Evolutionary conservation across 30 jellyfish, hydroid and myxozoan species (phyloP).

Genomic region (Pelagia noctiluca): DNA sequence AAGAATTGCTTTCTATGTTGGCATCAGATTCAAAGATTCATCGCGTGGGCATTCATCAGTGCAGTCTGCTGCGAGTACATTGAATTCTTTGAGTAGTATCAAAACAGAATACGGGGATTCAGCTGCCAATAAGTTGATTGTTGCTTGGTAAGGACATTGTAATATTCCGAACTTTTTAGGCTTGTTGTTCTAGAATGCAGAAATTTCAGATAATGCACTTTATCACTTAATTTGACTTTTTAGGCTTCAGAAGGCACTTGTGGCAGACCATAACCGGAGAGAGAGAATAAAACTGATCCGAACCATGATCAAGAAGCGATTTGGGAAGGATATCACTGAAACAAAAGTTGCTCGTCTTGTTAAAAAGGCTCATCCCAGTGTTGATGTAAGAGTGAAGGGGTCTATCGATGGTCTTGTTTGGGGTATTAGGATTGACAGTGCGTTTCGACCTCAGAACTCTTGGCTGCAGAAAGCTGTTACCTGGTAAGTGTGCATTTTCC

Average conservation of each 20-base stretch:
- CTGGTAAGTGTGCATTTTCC: no score
- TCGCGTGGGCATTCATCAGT: constrained; percentile 40
- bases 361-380: constrained; percentile 65
- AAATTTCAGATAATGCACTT: no score
- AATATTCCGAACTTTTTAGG: no score
- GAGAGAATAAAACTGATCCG: constrained; percentile 50
- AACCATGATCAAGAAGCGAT: constrained; percentile 32
- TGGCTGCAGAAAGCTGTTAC: constrained; percentile 75
- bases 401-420: constrained; percentile 53
- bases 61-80: constrained; percentile 46
- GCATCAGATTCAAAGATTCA: constrained; percentile 68
- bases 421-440: constrained; percentile 73
- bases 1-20: constrained; percentile 82
- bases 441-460: constrained; percentile 60
- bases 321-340: constrained; percentile 50
- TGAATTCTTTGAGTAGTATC: constrained; percentile 54
- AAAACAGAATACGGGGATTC: constrained; percentile 74
- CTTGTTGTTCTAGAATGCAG: no score
- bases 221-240: background rate
- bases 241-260: constrained; percentile 67
- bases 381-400: constrained; percentile 47
- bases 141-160: constrained; percentile 70
- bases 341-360: constrained; percentile 68
- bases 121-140: constrained; percentile 65
- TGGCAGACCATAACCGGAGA: constrained; percentile 31